Conservation (phyloP, 1,140 invertebrate species). For the Drosophila neocordata region DNA sequence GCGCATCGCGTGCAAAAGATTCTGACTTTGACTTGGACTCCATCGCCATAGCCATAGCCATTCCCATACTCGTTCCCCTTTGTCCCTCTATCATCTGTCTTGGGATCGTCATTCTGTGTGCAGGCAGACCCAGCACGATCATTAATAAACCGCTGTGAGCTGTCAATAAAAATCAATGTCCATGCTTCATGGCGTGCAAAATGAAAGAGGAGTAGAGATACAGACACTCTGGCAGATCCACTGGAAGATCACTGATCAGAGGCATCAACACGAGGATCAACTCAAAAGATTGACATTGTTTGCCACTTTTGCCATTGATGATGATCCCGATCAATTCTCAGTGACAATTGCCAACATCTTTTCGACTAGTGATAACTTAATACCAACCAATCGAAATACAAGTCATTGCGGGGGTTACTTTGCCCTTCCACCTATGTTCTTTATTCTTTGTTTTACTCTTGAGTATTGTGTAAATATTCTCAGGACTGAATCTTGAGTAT, state of each 20-base stretch:
- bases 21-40: constrained; percentile 13
- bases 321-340: constrained; percentile 43
- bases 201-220: background rate
- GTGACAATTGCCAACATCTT: constrained; percentile 66
- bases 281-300: constrained; percentile 52
- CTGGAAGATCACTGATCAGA: constrained; percentile 7
- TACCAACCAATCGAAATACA: constrained; percentile 29
- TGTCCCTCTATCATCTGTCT: constrained; percentile 17
- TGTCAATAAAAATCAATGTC: constrained; percentile 81
- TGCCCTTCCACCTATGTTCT: background rate
- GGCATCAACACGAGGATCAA: constrained; percentile 50
- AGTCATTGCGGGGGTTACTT: constrained; percentile 38
- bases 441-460: background rate
- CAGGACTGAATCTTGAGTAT: constrained; percentile 34
- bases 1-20: constrained; percentile 66
- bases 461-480: constrained; percentile 66
- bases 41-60: background rate
- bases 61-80: background rate
- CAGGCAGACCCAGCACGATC: constrained; percentile 69
- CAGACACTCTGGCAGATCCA: background rate
- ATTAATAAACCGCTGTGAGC: constrained; percentile 82
- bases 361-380: constrained; percentile 59
- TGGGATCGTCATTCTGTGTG: constrained; percentile 20
- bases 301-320: constrained; percentile 59
- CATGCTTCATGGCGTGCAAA: constrained; percentile 26